A percentile compares a stretch with the other conserved stretches of the same genome.
Evolutionary conservation across 2,888 invertebrate genomes (phyloP).

Genomic region (Pollenia griseotomentosa): DNA sequence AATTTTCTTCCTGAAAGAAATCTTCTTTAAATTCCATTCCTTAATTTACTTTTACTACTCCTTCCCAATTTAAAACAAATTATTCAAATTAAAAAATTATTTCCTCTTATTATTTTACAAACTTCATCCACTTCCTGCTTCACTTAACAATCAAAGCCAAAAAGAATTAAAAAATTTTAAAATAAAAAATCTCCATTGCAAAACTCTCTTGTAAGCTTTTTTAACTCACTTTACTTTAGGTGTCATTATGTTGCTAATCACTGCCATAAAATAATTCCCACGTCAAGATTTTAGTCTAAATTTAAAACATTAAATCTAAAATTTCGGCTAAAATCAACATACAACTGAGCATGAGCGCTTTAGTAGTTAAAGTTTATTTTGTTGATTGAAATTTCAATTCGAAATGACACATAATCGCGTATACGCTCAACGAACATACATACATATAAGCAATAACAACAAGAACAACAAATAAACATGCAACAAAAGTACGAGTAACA

Average conservation of each 20-base stretch:
- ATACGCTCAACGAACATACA: conserved; percentile 16
- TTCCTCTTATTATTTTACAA: background rate
- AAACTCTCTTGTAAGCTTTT: conserved; percentile 27
- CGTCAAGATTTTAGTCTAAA: conserved; percentile 65
- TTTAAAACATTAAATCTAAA: conserved; percentile 27
- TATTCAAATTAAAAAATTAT: background rate
- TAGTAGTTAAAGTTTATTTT: conserved; percentile 35
- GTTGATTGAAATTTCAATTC: conserved; percentile 73
- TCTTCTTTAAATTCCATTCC: too few species aligned
- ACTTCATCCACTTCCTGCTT: conserved; percentile 44
- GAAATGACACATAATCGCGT: conserved; percentile 65
- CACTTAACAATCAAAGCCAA: background rate
- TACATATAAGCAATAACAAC: background rate
- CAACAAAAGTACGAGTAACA: background rate
- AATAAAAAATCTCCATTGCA: conserved; percentile 6
- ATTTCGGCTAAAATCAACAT: conserved; percentile 52
- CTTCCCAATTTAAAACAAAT: too few species aligned
- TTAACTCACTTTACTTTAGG: conserved; percentile 45
- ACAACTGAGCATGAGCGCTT: background rate
- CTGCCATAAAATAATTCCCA: conserved; percentile 75
- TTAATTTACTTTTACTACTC: too few species aligned
- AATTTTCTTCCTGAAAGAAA: too few species aligned
- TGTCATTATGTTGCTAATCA: conserved; percentile 73
- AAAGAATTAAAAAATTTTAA: background rate
- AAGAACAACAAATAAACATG: conserved; percentile 15